A percentile compares a stretch with the other conserved stretches of the same genome.
Conservation (phyloP, 2,797 vertebrate species). For the Sebastes paucispinis region DNA sequence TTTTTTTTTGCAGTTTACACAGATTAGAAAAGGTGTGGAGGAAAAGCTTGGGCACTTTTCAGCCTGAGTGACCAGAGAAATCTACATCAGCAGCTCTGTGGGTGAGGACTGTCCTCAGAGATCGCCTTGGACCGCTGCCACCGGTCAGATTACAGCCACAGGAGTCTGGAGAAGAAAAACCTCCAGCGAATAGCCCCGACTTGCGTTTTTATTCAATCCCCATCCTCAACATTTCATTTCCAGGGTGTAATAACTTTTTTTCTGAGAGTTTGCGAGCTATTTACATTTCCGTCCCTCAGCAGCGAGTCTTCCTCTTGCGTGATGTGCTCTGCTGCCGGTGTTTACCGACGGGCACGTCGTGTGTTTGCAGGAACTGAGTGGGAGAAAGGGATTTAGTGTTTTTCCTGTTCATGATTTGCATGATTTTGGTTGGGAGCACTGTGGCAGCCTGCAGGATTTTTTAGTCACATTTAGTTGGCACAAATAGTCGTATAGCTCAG, state of each 20-base stretch:
- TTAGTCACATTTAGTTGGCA: constrained; percentile 18
- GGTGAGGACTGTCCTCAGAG: constrained; percentile 11
- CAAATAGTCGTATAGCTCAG: constrained; percentile 9
- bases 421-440: constrained; percentile 40
- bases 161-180: constrained; percentile 5
- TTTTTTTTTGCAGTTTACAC: background rate
- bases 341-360: constrained; percentile 45
- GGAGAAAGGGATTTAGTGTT: constrained; percentile 38
- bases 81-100: constrained; percentile 17
- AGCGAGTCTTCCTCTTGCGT: constrained; percentile 12
- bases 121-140: constrained; percentile 13
- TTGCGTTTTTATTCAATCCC: constrained; percentile 2
- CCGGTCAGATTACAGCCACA: constrained; percentile 27
- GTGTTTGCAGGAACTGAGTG: constrained; percentile 40
- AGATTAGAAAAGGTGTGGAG: background rate
- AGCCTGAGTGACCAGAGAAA: background rate
- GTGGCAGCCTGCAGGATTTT: constrained; percentile 31
- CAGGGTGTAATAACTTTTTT: constrained; percentile 16
- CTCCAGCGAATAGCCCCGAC: background rate
- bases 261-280: constrained; percentile 33
- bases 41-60: background rate
- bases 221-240: constrained; percentile 19
- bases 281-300: constrained; percentile 42
- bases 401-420: constrained; percentile 43
- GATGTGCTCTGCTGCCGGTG: constrained; percentile 40